Evolutionary conservation across 1,140 invertebrate genomes (phyloP).

Genomic region (Samia ricini): DNA sequence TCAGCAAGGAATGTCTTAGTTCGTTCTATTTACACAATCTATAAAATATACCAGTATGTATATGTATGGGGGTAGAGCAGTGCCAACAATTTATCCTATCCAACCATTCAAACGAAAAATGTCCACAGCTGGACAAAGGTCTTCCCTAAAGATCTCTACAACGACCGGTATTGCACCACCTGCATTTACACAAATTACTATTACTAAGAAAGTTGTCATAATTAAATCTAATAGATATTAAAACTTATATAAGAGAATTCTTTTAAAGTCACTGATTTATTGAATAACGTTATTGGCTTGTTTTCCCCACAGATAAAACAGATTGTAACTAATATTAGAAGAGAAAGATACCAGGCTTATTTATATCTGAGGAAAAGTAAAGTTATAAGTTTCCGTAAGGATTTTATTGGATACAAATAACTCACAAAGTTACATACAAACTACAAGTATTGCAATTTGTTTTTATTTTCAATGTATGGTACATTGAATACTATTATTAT

Average conservation of each 20-base stretch:
- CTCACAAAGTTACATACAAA: background rate
- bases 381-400: background rate
- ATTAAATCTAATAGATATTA: no score
- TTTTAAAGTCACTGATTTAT: no score
- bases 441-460: background rate
- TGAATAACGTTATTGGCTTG: no score
- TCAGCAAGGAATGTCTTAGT: background rate
- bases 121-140: no score
- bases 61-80: background rate
- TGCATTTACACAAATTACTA: no score
- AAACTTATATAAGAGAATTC: no score
- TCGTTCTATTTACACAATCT: background rate
- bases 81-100: background rate
- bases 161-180: no score
- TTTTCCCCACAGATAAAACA: background rate
- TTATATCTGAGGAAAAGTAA: background rate
- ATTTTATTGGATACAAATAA: background rate
- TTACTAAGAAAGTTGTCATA: no score
- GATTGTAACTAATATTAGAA: background rate
- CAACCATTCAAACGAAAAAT: no score
- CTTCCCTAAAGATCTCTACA: no score
- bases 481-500: background rate
- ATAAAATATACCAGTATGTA: no score
- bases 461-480: background rate
- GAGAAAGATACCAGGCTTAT: background rate